Conservation (phyloP, 2,888 invertebrate species). For the Abrostola tripartita region DNA sequence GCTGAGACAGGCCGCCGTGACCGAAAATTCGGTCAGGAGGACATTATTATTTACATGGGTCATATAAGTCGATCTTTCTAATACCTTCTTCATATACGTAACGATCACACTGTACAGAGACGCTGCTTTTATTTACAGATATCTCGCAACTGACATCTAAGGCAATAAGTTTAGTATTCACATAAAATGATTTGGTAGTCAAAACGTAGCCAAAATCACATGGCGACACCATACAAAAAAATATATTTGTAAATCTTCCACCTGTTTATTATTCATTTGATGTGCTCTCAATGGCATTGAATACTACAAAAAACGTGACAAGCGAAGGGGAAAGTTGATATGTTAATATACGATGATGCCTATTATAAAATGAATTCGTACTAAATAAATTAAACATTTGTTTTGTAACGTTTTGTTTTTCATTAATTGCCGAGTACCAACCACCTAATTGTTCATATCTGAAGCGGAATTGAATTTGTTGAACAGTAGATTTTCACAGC, state of each 20-base stretch:
- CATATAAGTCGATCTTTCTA: too few species aligned
- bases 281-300: slow-evolving; percentile 42
- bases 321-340: slow-evolving; percentile 36
- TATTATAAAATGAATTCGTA: slow-evolving; percentile 16
- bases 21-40: too few species aligned
- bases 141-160: neutral
- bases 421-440: slow-evolving; percentile 8
- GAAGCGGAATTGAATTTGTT: too few species aligned
- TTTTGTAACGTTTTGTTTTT: slow-evolving; percentile 15
- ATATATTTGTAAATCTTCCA: too few species aligned
- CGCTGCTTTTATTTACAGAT: too few species aligned
- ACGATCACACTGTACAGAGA: too few species aligned
- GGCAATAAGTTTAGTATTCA: neutral
- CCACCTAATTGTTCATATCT: too few species aligned
- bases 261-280: slow-evolving; percentile 28
- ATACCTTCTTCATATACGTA: too few species aligned
- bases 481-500: too few species aligned
- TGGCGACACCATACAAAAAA: neutral
- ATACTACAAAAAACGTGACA: slow-evolving; percentile 33
- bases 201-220: slow-evolving; percentile 1
- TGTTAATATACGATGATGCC: slow-evolving; percentile 26
- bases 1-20: too few species aligned
- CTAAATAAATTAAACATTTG: too few species aligned
- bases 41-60: too few species aligned
- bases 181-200: neutral